phyloP scores from a whole-genome alignment of 2,888 invertebrate species.

The Leptinotarsa juncta region DNA sequence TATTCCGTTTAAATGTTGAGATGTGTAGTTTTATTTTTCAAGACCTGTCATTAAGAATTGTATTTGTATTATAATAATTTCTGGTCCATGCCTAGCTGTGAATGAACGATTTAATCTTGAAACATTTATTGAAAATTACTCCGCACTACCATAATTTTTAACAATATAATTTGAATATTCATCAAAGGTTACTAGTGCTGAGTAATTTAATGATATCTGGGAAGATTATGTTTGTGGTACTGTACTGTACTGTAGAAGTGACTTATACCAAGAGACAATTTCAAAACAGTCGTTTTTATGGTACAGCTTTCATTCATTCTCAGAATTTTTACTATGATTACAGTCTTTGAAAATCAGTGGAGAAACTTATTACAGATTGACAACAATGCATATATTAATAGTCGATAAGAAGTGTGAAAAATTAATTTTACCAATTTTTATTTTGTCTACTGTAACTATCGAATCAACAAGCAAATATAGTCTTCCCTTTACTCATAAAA shows the following conservation, averaged over 20 bases:
- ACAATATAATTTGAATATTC: not conserved
- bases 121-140: not conserved
- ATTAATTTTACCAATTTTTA: too few species aligned
- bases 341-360: too few species aligned
- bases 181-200: not conserved
- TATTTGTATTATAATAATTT: constrained; percentile 48
- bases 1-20: constrained; percentile 38
- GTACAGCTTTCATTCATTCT: too few species aligned
- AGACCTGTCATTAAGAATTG: constrained; percentile 55
- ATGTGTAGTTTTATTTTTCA: constrained; percentile 47
- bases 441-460: not conserved
- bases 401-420: too few species aligned
- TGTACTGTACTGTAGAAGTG: too few species aligned
- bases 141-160: not conserved
- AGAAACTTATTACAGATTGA: too few species aligned
- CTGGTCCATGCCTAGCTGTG: constrained; percentile 55
- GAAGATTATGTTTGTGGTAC: constrained; percentile 8
- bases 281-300: too few species aligned
- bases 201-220: not conserved
- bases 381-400: too few species aligned
- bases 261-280: too few species aligned
- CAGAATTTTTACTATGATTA: too few species aligned
- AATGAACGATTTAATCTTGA: constrained; percentile 34
- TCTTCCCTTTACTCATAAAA: not conserved
- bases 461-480: not conserved